phyloP scores from a whole-genome alignment of 2,797 vertebrate genomes.

The Acrossocheilus fasciatus region DNA sequence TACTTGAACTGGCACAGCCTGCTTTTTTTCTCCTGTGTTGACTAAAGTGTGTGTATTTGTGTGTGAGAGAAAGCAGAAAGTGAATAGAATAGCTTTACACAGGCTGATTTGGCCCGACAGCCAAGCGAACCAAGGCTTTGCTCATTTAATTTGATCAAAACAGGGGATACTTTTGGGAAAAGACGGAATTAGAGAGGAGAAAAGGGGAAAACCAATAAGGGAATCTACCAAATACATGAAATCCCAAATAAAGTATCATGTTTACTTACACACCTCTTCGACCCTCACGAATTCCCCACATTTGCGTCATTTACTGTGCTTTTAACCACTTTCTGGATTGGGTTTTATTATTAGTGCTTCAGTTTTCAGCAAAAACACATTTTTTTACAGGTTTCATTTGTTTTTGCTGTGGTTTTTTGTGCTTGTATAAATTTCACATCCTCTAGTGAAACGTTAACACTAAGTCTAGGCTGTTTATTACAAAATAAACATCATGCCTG shows the following conservation, averaged over 20 bases:
- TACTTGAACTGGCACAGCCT: slow-evolving; percentile 26
- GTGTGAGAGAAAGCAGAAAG: not conserved
- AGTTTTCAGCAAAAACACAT: not conserved
- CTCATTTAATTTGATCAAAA: slow-evolving; percentile 26
- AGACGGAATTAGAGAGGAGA: slow-evolving; percentile 5
- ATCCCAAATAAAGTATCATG: not conserved
- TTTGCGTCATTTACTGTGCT: slow-evolving; percentile 5
- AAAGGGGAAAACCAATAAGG: not conserved
- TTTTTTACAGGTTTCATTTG: not conserved
- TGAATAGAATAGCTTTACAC: slow-evolving; percentile 39
- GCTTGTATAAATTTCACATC: not conserved
- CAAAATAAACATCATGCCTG: not conserved
- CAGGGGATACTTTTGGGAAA: slow-evolving; percentile 3
- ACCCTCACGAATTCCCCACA: not conserved
- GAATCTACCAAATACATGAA: slow-evolving; percentile 7
- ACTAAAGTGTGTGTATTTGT: slow-evolving; percentile 27
- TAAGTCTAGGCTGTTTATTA: not conserved
- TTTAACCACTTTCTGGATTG: slow-evolving; percentile 8
- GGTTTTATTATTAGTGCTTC: not conserved
- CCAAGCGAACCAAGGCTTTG: slow-evolving; percentile 36
- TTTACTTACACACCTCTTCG: not conserved
- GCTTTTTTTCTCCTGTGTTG: slow-evolving; percentile 11
- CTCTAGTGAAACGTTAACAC: slow-evolving; percentile 30
- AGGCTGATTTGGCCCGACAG: slow-evolving; percentile 45
- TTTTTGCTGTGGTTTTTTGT: slow-evolving; percentile 20